Percentiles rank a stretch among this genome's conserved stretches.
Evolutionary conservation across 2,113 vertebrate species (phyloP).

Genomic region (Nycticorax nycticorax): DNA sequence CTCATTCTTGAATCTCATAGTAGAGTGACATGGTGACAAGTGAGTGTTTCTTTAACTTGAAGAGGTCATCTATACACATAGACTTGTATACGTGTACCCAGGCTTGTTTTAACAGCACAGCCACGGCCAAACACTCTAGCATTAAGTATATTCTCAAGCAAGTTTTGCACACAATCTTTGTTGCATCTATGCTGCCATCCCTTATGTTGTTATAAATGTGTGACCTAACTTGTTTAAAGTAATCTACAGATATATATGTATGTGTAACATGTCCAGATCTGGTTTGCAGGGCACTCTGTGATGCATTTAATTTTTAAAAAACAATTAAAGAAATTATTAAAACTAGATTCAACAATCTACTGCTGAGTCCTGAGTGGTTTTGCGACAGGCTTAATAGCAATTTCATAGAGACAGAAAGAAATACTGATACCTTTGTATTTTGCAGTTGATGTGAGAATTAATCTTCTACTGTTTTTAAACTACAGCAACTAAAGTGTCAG

Average conservation of each 20-base stretch:
- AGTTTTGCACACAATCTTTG: neutral
- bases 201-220: neutral
- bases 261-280: neutral
- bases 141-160: neutral
- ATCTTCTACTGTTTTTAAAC: constrained; percentile 22
- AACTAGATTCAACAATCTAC: neutral
- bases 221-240: neutral
- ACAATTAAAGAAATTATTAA: neutral
- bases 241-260: neutral
- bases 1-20: neutral
- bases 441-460: constrained; percentile 1
- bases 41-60: neutral
- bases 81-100: neutral
- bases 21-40: neutral
- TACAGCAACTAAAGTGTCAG: constrained; percentile 92
- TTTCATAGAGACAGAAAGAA: neutral
- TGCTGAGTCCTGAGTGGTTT: neutral
- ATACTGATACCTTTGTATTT: neutral
- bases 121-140: rapidly evolving
- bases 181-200: neutral
- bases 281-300: neutral
- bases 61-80: neutral
- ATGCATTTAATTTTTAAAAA: neutral
- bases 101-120: neutral
- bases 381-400: neutral